phyloP scores from a whole-genome alignment of 2,888 invertebrate genomes.

The Sphaerophoria rueppellii region DNA sequence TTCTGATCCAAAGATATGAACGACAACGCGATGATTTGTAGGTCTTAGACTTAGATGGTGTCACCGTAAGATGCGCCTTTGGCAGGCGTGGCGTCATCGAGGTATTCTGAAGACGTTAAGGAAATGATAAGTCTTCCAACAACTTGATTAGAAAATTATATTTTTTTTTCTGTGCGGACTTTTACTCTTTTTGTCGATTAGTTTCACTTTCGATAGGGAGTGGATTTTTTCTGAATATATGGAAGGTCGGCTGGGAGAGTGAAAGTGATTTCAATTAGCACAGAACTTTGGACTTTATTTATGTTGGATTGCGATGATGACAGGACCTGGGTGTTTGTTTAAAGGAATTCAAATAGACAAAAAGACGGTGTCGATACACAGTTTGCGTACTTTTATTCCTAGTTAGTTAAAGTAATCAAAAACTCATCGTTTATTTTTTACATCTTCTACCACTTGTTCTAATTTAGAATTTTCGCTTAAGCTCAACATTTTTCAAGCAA shows the following conservation, averaged over 20 bases:
- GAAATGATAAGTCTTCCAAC: constrained; percentile 66
- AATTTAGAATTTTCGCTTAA: too few relatives aligned
- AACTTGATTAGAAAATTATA: constrained; percentile 33
- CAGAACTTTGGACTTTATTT: background rate
- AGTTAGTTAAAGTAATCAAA: too few relatives aligned
- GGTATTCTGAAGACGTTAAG: constrained; percentile 55
- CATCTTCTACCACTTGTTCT: too few relatives aligned
- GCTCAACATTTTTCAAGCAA: too few relatives aligned
- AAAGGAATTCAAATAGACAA: too few relatives aligned
- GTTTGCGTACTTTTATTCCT: too few relatives aligned
- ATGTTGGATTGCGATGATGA: too few relatives aligned
- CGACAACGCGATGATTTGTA: too few relatives aligned
- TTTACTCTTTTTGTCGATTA: background rate
- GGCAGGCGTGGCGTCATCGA: constrained; percentile 55
- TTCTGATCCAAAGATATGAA: constrained; percentile 37
- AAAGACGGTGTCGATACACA: too few relatives aligned
- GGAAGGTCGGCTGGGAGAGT: background rate
- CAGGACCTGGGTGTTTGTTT: too few relatives aligned
- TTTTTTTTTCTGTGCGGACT: background rate
- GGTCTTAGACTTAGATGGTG: constrained; percentile 36
- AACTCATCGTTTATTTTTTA: too few relatives aligned
- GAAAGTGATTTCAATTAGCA: background rate
- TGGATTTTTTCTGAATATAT: background rate
- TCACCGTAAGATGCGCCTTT: constrained; percentile 43
- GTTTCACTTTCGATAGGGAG: constrained; percentile 4